Evolutionary conservation across 2,113 vertebrate genomes (phyloP).

Genomic region (Heptranchias perlo): DNA sequence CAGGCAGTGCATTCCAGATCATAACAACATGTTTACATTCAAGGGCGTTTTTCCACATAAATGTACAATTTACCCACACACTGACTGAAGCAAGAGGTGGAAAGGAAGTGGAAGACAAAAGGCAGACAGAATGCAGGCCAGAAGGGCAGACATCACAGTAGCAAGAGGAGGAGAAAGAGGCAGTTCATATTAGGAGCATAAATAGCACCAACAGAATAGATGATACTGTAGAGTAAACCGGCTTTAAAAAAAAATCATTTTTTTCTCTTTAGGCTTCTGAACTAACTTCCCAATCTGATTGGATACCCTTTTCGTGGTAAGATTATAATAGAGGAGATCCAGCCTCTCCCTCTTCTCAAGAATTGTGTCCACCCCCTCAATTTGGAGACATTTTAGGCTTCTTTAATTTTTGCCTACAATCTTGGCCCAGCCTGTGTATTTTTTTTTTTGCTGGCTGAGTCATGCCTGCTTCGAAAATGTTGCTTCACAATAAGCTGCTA

Average conservation of each 20-base stretch:
- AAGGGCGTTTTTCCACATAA: background rate
- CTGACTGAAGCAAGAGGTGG: background rate
- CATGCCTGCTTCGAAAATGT: background rate
- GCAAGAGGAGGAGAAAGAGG: background rate
- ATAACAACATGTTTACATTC: background rate
- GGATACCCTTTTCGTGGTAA: background rate
- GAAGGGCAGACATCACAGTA: background rate
- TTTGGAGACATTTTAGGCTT: background rate
- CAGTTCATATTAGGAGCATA: background rate
- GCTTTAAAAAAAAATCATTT: too few species aligned
- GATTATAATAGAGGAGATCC: background rate
- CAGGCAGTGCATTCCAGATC: background rate
- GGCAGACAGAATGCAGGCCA: background rate
- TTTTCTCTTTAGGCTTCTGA: background rate
- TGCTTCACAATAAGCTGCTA: slow-evolving; percentile 21
- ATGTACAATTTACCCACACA: too few species aligned
- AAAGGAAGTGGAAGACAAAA: background rate
- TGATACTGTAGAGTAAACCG: too few species aligned
- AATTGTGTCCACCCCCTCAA: background rate
- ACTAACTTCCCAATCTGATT: background rate
- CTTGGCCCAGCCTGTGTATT: background rate
- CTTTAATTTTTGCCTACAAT: background rate
- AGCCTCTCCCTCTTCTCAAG: background rate
- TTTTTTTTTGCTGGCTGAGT: slow-evolving; percentile 14
- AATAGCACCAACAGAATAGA: background rate